phyloP scores from a whole-genome alignment of 2,113 vertebrate species.

The Amblyornis subalaris region DNA sequence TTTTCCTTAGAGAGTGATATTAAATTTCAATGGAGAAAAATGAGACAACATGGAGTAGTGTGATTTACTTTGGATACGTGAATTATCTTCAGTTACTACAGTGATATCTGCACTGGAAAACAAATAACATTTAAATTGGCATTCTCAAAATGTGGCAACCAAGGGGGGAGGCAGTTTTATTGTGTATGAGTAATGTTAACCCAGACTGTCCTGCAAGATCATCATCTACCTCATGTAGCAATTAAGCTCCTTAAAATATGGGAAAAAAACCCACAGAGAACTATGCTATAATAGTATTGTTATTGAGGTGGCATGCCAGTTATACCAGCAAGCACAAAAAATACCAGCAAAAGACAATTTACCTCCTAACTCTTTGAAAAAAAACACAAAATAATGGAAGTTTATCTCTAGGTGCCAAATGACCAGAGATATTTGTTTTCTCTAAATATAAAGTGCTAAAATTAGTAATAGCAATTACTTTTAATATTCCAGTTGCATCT shows the following conservation, averaged over 20 bases:
- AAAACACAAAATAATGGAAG: not conserved
- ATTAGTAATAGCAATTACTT: slow-evolving; percentile 8
- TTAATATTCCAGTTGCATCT: not conserved
- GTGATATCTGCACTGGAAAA: not conserved
- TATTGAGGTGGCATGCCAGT: not conserved
- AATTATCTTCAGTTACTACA: not conserved
- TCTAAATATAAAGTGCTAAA: not conserved
- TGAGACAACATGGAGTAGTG: not conserved
- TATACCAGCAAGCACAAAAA: not conserved
- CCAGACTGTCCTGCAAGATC: not conserved
- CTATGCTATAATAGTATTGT: not conserved
- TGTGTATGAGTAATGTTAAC: not conserved
- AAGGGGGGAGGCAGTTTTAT: not conserved
- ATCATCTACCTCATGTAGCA: not conserved
- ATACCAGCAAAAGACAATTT: not conserved
- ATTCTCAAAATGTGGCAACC: not conserved
- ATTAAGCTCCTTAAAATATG: slow-evolving; percentile 42
- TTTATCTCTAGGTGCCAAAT: not conserved
- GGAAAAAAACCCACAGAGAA: not conserved
- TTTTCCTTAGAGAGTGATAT: not conserved
- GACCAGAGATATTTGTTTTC: not conserved
- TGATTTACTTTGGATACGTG: not conserved
- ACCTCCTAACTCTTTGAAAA: not conserved
- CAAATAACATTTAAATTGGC: not conserved
- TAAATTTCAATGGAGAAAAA: not conserved